Base-by-base conservation (phyloP, 1,140 invertebrate genomes). In the Bathynomus jamesi region DNA sequence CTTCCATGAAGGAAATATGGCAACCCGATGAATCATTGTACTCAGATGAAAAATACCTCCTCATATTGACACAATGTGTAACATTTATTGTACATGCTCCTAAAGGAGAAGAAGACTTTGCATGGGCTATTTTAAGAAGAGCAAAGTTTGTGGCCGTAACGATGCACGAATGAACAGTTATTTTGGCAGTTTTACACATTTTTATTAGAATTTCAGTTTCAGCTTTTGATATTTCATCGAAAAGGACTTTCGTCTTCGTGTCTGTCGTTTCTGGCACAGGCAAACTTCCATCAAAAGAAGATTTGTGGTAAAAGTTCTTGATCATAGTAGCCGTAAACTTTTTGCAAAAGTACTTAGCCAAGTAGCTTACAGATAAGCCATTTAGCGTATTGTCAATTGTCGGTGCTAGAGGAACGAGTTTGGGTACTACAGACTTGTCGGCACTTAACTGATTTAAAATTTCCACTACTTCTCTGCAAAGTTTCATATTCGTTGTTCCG, bases 111-210 rank as follows among this genome's bases (percentile, higher is more conserved):
- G 40, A 53, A 4, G 69, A 25, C 17, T 67, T 40, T 11, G 60
- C n/a, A 31, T 68, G 69, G 1, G 69, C 69, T 1, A 67, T 68
- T 25, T 70, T 65, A 10, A 67, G 53, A 25, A 68, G 29, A 0
- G 73, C 69, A 61, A 75, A 25, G 60, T 64, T 62, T 0, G 69
- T 65, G 11, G 64, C 65, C 0, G 73, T 63, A 11, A 64, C 28
- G 0, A 75, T 28, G 31, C 65, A 69, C 4, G 73, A 71, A 67
- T 75, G 73, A 10, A 75, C 65, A 11, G 69, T 61, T 17, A 69
- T 31, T 0, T 46, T 53, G 17, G 61, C 53, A 8, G 27, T 65
- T 29, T 71, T 71, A 40, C 69, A 75, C 1, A 29, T 61, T 25
- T 28, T 7, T 28, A 75, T 63, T 21, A 75, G 32, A 25, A 70